Conservation (phyloP, 2,888 invertebrate genomes). For the Asteroscopus sphinx region DNA sequence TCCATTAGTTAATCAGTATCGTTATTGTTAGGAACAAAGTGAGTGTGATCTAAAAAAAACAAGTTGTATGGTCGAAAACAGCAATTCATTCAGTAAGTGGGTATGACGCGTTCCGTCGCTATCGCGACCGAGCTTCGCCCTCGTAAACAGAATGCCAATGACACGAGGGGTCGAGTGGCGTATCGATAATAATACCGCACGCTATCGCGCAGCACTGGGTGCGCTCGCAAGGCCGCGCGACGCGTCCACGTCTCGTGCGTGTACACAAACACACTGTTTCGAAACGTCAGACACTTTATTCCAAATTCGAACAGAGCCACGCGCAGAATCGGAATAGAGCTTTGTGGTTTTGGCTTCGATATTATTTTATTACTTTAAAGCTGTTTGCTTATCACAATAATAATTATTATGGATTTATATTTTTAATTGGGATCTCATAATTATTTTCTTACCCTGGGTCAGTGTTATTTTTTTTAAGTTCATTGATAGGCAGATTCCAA, state of each 20-base stretch:
- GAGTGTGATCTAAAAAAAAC: constrained; percentile 42
- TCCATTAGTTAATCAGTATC: constrained; percentile 24
- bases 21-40: constrained; percentile 35
- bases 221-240: constrained; percentile 84
- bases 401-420: constrained; percentile 2
- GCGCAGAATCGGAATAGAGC: constrained; percentile 39
- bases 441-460: constrained; percentile 25
- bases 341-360: constrained; percentile 36
- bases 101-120: constrained; percentile 71
- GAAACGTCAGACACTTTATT: constrained; percentile 70
- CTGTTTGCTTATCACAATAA: not conserved
- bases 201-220: constrained; percentile 81
- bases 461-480: constrained; percentile 20
- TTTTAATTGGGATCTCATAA: constrained; percentile 1
- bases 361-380: constrained; percentile 40
- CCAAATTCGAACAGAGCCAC: constrained; percentile 64
- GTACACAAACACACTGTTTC: constrained; percentile 74
- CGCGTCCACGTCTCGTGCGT: constrained; percentile 69
- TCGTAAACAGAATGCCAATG: constrained; percentile 87
- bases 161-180: constrained; percentile 79
- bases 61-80: constrained; percentile 45
- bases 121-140: constrained; percentile 78
- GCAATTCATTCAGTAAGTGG: constrained; percentile 66
- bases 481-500: constrained; percentile 1
- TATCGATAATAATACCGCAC: constrained; percentile 82